Percentiles rank a stretch among this genome's conserved stretches.
Evolutionary conservation across 2,888 invertebrate species (phyloP).

Genomic region (Caenorhabditis angaria): DNA sequence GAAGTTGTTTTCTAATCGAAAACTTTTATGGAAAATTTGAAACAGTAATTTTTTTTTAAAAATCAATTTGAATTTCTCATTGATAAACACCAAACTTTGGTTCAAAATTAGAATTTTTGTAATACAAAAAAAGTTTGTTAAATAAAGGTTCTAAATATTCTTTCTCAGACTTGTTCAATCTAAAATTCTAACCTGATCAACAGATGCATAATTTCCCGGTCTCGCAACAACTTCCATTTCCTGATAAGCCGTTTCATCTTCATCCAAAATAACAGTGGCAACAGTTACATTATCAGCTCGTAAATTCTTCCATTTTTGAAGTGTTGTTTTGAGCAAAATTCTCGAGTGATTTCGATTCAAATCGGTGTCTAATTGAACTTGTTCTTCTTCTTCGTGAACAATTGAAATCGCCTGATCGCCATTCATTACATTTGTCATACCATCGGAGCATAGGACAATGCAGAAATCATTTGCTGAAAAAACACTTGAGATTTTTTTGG

Average conservation of each 20-base stretch:
- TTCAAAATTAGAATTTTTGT: conserved; percentile 1
- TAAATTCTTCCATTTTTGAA: conserved; percentile 86
- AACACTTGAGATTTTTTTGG: no score
- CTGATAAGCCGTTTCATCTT: conserved; percentile 11
- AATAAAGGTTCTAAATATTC: no score
- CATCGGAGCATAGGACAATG: conserved; percentile 93
- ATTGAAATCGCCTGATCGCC: conserved; percentile 80
- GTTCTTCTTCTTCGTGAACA: conserved; percentile 14
- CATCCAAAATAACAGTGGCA: conserved; percentile 81
- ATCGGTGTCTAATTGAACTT: conserved; percentile 14
- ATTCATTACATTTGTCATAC: conserved; percentile 92
- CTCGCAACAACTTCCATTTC: conserved; percentile 18
- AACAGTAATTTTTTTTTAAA: not conserved
- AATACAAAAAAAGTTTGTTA: no score
- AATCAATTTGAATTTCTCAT: no score
- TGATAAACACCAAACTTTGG: no score
- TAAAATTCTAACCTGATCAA: conserved; percentile 13
- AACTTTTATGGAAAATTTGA: no score
- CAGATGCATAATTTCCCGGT: conserved; percentile 13
- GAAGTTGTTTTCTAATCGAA: no score
- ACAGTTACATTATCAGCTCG: conserved; percentile 96
- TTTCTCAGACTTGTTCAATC: no score
- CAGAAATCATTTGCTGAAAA: conserved; percentile 77
- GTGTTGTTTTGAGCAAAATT: conserved; percentile 84
- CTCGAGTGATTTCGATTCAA: conserved; percentile 83